These are phyloP conservation scores for Tetraodon nigroviridis DNA, from an alignment of 2,113 vertebrate genomes.

Conservation along the genomic window DNA sequence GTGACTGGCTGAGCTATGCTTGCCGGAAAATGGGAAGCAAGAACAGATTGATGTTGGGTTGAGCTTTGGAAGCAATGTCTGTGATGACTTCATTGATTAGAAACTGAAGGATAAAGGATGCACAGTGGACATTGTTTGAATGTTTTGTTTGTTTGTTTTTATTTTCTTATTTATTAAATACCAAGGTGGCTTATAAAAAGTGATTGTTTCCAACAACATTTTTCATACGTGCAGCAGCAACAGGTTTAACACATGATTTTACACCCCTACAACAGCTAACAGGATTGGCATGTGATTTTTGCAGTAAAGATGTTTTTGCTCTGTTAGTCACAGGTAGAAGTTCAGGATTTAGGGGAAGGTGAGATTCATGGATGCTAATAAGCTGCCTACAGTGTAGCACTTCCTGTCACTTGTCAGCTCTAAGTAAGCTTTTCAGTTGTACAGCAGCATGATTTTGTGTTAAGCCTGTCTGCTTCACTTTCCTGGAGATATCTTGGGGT, in stretches of 20 bases:
- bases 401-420: constrained; percentile 53
- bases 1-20: constrained; percentile 41
- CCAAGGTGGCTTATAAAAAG: constrained; percentile 42
- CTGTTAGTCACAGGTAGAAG: constrained; percentile 28
- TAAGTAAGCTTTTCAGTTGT: constrained; percentile 57
- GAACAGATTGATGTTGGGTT: constrained; percentile 56
- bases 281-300: background rate
- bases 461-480: constrained; percentile 62
- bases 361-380: constrained; percentile 56
- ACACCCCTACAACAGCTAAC: background rate
- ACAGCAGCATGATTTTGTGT: constrained; percentile 62
- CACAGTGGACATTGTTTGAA: constrained; percentile 35
- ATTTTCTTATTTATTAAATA: constrained; percentile 17
- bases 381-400: constrained; percentile 24
- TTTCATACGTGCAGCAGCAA: constrained; percentile 33
- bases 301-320: constrained; percentile 23
- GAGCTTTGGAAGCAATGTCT: constrained; percentile 37
- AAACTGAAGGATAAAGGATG: background rate
- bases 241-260: constrained; percentile 22
- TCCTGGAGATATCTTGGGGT: constrained; percentile 50
- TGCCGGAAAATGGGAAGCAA: constrained; percentile 50
- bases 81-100: constrained; percentile 31
- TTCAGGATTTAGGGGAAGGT: constrained; percentile 35
- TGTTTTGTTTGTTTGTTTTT: background rate
- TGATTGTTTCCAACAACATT: constrained; percentile 48